Conservation (phyloP, 2,113 vertebrate genomes). For the Ascaphus truei region DNA sequence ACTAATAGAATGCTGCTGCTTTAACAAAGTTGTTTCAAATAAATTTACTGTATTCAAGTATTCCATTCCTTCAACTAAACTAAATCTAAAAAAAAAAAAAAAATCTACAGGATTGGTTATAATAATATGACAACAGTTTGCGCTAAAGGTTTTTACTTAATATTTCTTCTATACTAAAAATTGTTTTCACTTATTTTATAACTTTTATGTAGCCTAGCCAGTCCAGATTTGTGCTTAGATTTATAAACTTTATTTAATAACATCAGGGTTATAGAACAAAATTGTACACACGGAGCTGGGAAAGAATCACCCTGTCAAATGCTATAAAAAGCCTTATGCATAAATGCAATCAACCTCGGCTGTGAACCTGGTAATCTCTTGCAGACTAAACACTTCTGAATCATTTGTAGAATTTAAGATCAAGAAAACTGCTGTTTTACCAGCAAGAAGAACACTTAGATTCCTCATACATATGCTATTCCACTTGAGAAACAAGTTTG, state of each 20-base stretch:
- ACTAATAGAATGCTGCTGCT: no score
- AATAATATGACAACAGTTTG: no score
- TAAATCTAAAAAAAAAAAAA: no score
- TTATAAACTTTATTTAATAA: not conserved
- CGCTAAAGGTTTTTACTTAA: no score
- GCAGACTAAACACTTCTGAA: constrained; percentile 32
- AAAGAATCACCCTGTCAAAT: not conserved
- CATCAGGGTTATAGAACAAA: not conserved
- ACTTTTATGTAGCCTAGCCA: no score
- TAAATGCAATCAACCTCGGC: not conserved
- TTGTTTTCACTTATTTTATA: no score
- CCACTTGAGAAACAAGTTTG: constrained; percentile 50
- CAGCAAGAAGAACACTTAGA: constrained; percentile 46
- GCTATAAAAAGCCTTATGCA: not conserved
- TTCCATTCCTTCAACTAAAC: no score
- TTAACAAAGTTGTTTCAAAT: no score
- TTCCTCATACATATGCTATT: constrained; percentile 60
- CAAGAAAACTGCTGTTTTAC: constrained; percentile 36
- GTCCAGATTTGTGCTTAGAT: not conserved
- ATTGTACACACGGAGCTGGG: not conserved
- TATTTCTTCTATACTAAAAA: no score
- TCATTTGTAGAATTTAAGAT: constrained; percentile 50
- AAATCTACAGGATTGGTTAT: no score
- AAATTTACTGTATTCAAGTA: no score
- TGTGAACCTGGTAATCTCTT: constrained; percentile 31